Conservation (phyloP, 2,888 invertebrate species). For the Cephonodes hylas region DNA sequence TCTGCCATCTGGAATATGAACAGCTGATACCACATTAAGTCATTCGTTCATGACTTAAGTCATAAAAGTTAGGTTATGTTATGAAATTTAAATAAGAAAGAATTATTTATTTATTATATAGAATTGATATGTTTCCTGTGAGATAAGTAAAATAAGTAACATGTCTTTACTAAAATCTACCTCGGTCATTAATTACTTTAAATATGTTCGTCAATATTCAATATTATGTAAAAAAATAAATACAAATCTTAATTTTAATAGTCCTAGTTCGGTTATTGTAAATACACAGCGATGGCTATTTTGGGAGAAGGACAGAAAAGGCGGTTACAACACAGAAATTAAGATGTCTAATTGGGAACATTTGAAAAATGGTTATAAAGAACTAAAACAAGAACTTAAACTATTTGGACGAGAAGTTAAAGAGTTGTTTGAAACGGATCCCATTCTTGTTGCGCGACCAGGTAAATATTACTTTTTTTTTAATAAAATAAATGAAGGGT, state of each 20-base stretch:
- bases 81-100: background rate
- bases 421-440: conserved; percentile 84
- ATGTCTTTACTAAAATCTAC: conserved; percentile 31
- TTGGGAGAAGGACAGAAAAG: conserved; percentile 82
- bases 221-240: conserved; percentile 38
- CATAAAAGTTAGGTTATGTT: background rate
- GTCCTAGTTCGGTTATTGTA: conserved; percentile 30
- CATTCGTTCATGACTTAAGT: background rate
- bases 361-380: conserved; percentile 83
- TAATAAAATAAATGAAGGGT: no score
- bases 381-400: conserved; percentile 84
- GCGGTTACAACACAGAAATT: conserved; percentile 77
- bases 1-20: background rate
- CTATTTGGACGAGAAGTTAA: conserved; percentile 85
- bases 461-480: conserved; percentile 49
- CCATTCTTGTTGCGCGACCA: conserved; percentile 76
- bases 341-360: conserved; percentile 74
- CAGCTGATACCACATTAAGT: background rate
- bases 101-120: background rate
- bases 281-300: conserved; percentile 63
- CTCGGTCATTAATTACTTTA: conserved; percentile 29
- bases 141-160: background rate
- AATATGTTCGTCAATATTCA: conserved; percentile 40
- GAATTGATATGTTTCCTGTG: background rate
- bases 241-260: conserved; percentile 30